These are phyloP conservation scores for Dermatemys mawii DNA, from an alignment of 2,113 vertebrate species.

Conservation along the genomic window DNA sequence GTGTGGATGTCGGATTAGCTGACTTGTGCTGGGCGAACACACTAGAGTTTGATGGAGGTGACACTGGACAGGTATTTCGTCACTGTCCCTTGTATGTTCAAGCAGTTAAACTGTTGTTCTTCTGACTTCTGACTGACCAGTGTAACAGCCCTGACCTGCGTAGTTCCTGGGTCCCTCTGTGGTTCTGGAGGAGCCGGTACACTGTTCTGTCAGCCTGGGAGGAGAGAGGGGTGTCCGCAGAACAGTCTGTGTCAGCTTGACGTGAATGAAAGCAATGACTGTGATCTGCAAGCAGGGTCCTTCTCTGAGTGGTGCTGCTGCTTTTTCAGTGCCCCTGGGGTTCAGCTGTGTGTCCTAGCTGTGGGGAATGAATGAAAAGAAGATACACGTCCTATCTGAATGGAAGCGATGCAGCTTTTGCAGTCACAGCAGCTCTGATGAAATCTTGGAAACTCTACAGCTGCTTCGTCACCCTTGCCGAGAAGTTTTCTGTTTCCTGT, in stretches of 20 bases:
- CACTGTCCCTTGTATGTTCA: not conserved
- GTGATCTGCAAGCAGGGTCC: slow-evolving; percentile 24
- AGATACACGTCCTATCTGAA: not conserved
- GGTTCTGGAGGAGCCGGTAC: not conserved
- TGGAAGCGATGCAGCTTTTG: slow-evolving; percentile 2
- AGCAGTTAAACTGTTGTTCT: slow-evolving; percentile 33
- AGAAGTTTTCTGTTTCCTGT: not conserved
- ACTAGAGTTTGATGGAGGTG: slow-evolving; percentile 7
- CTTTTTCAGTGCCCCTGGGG: not conserved
- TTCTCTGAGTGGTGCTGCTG: not conserved
- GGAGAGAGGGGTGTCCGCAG: not conserved
- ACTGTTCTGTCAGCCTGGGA: slow-evolving; percentile 39
- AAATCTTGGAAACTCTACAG: not conserved
- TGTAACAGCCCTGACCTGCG: not conserved
- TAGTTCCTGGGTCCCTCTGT: not conserved
- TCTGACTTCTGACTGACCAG: slow-evolving; percentile 17
- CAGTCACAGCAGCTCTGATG: fast-evolving
- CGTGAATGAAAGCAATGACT: not conserved
- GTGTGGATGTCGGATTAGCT: slow-evolving; percentile 1
- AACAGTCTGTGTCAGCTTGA: slow-evolving; percentile 26
- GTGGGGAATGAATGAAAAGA: slow-evolving; percentile 53
- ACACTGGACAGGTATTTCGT: slow-evolving; percentile 23
- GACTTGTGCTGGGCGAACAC: not conserved
- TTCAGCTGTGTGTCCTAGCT: not conserved
- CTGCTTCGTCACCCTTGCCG: not conserved